Percentiles rank a stretch among this genome's conserved stretches.
These are phyloP conservation scores for Eilema caniola DNA, from an alignment of 2,888 invertebrate genomes.

Conservation along the genomic window DNA sequence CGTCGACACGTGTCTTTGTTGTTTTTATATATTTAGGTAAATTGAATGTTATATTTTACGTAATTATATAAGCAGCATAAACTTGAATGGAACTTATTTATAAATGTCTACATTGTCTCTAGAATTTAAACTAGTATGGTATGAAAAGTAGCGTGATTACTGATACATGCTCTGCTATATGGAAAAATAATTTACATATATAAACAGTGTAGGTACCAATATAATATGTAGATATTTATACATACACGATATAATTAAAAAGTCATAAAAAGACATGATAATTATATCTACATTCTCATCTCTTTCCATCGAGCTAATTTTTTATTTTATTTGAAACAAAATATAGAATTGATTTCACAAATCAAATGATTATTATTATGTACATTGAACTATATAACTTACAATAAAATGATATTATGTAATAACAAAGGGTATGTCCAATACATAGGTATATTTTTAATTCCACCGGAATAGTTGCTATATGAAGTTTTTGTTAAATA, in stretches of 20 bases:
- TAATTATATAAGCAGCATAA: conserved; percentile 37
- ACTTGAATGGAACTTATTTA: conserved; percentile 31
- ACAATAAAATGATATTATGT: conserved; percentile 39
- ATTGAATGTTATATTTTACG: conserved; percentile 52
- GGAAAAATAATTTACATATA: background rate
- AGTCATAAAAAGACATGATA: conserved; percentile 36
- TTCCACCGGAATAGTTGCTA: conserved; percentile 50
- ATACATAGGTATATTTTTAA: conserved; percentile 51
- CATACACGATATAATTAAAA: background rate
- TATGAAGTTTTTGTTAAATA: conserved; percentile 40
- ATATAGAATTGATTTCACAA: conserved; percentile 32
- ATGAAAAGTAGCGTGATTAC: background rate
- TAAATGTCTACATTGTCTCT: conserved; percentile 43
- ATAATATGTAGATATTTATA: background rate
- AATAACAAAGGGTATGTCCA: conserved; percentile 44
- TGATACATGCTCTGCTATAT: background rate
- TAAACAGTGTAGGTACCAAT: background rate
- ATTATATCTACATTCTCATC: conserved; percentile 9
- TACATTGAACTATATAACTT: conserved; percentile 39
- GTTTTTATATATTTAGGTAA: conserved; percentile 51
- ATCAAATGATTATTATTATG: conserved; percentile 23
- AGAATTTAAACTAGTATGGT: background rate
- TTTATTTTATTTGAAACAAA: conserved; percentile 19
- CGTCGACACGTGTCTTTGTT: conserved; percentile 39
- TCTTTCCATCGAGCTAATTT: conserved; percentile 23